These are phyloP conservation scores for Rhynchotus rufescens DNA, from an alignment of 2,797 vertebrate species.

Conservation along the genomic window DNA sequence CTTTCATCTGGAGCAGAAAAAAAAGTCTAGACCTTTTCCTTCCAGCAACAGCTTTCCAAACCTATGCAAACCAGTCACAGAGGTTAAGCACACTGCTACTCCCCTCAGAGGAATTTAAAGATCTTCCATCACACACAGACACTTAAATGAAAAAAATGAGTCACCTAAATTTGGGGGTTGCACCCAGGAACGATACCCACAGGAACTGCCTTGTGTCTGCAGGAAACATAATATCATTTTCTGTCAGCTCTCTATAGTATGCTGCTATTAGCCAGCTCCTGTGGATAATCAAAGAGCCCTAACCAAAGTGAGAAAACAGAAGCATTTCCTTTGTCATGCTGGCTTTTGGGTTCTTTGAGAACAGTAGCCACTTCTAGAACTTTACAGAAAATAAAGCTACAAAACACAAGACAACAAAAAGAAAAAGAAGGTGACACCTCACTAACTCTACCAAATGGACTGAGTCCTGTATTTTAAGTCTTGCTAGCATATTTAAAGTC, in stretches of 20 bases:
- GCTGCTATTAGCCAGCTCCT: not conserved
- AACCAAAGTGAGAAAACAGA: not conserved
- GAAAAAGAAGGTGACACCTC: not conserved
- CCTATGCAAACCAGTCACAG: not conserved
- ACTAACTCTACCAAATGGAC: not conserved
- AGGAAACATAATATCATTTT: not conserved
- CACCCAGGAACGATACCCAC: not conserved
- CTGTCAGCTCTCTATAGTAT: not conserved
- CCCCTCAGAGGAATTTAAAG: not conserved
- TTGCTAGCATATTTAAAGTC: conserved; percentile 4
- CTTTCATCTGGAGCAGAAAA: not conserved
- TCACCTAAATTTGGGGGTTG: not conserved
- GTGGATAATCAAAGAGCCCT: not conserved
- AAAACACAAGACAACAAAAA: not conserved
- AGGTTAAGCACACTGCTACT: not conserved
- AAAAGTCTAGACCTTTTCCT: not conserved
- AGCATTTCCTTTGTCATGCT: not conserved
- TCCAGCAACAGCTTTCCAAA: not conserved
- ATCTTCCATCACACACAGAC: not conserved
- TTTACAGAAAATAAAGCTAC: not conserved
- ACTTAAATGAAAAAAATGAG: not conserved
- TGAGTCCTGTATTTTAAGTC: not conserved
- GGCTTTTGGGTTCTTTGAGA: not conserved
- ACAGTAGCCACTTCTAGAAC: not conserved
- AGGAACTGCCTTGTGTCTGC: not conserved